Evolutionary conservation across 2,888 invertebrate genomes (phyloP).

Genomic region (Trissolcus japonicus): DNA sequence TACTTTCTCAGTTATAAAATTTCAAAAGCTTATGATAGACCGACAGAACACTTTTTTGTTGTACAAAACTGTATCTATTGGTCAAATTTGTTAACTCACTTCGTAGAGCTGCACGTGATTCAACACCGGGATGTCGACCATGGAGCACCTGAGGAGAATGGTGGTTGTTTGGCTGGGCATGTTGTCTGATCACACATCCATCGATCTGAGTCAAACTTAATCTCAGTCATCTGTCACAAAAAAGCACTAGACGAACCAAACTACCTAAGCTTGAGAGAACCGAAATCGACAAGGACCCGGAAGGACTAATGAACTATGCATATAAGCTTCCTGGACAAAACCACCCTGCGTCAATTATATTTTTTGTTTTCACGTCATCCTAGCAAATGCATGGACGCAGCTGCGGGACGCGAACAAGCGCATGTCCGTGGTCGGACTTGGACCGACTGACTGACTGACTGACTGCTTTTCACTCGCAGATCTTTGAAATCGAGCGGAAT

Average conservation of each 20-base stretch:
- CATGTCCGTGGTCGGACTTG: slow-evolving; percentile 63
- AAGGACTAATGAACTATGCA: not conserved
- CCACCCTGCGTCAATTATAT: slow-evolving; percentile 16
- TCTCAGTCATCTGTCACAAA: slow-evolving; percentile 28
- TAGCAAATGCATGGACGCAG: slow-evolving; percentile 37
- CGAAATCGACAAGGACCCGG: not conserved
- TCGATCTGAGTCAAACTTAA: slow-evolving; percentile 34
- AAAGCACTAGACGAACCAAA: slow-evolving; percentile 7
- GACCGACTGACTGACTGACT: slow-evolving; percentile 66
- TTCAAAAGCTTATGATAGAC: not conserved
- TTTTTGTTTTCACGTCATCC: not conserved
- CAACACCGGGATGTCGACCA: slow-evolving; percentile 74
- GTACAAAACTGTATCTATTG: not conserved
- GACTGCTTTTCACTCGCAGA: slow-evolving; percentile 71
- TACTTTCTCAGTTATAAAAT: not conserved
- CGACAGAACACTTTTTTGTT: not conserved
- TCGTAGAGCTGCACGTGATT: slow-evolving; percentile 73
- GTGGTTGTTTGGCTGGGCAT: slow-evolving; percentile 76
- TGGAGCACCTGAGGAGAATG: slow-evolving; percentile 74
- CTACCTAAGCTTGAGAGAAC: not conserved
- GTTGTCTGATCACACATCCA: slow-evolving; percentile 49
- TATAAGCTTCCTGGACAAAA: not conserved
- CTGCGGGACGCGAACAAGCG: slow-evolving; percentile 46
- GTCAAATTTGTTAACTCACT: slow-evolving; percentile 64
- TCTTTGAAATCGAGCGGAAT: slow-evolving; percentile 66